These are phyloP conservation scores for Menidia menidia DNA, from an alignment of 2,797 vertebrate species.

Conservation along the genomic window DNA sequence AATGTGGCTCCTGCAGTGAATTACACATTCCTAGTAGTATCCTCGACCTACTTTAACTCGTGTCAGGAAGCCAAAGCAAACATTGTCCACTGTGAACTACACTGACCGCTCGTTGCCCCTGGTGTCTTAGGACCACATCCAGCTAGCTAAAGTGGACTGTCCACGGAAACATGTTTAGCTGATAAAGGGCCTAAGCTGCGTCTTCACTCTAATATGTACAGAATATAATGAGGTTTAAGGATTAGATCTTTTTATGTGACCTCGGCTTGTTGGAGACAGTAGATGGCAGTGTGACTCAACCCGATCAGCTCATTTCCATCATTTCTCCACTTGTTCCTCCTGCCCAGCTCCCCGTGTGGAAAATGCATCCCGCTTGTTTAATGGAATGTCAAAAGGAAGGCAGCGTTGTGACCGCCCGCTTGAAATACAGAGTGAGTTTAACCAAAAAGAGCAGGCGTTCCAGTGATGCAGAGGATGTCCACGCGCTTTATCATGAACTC, in stretches of 20 bases:
- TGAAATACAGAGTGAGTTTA: conserved; percentile 74
- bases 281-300: conserved; percentile 79
- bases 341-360: conserved; percentile 34
- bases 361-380: conserved; percentile 71
- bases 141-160: conserved; percentile 31
- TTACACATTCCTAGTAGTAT: conserved; percentile 3
- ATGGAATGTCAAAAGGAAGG: conserved; percentile 78
- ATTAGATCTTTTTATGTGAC: neutral
- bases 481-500: conserved; percentile 50
- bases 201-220: neutral
- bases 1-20: neutral
- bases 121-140: conserved; percentile 16
- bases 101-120: conserved; percentile 14
- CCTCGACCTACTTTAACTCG: conserved; percentile 41
- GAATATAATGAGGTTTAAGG: conserved; percentile 6
- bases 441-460: conserved; percentile 60
- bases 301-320: conserved; percentile 13
- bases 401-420: conserved; percentile 65
- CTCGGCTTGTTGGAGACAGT: conserved; percentile 57
- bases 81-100: conserved; percentile 27
- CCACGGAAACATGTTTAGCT: neutral
- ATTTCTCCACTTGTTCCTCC: neutral
- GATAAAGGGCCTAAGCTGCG: conserved; percentile 1
- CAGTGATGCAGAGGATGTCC: conserved; percentile 44
- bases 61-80: conserved; percentile 30